Percentiles rank a stretch among this genome's conserved stretches.
These are phyloP conservation scores for Nomada ferruginata DNA, from an alignment of 2,888 invertebrate genomes.

Conservation along the genomic window DNA sequence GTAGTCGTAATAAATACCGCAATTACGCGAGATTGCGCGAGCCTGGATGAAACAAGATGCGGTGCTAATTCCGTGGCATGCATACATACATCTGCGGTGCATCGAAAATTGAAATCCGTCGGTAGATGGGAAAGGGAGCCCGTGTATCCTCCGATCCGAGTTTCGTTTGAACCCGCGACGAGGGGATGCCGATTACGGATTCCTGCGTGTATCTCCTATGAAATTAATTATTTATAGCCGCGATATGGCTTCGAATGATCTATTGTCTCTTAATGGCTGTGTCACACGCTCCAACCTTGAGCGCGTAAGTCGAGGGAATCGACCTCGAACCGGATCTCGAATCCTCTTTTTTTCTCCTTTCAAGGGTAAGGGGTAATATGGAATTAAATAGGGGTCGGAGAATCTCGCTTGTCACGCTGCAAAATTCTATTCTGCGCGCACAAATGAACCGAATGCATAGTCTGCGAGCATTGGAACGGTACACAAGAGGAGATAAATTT, in stretches of 20 bases:
- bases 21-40: slow-evolving; percentile 46
- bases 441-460: slow-evolving; percentile 45
- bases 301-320: slow-evolving; percentile 64
- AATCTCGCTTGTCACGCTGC: slow-evolving; percentile 61
- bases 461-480: slow-evolving; percentile 35
- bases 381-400: slow-evolving; percentile 63
- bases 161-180: not conserved
- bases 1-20: slow-evolving; percentile 24
- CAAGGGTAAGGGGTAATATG: slow-evolving; percentile 58
- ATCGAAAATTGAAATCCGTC: slow-evolving; percentile 14
- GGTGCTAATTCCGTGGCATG: not conserved
- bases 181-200: slow-evolving; percentile 29
- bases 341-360: slow-evolving; percentile 49
- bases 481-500: slow-evolving; percentile 44
- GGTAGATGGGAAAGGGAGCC: not conserved
- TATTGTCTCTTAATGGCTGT: slow-evolving; percentile 65
- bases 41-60: slow-evolving; percentile 7
- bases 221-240: slow-evolving; percentile 43
- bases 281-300: slow-evolving; percentile 70
- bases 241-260: slow-evolving; percentile 55
- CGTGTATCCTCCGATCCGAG: not conserved
- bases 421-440: slow-evolving; percentile 42
- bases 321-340: slow-evolving; percentile 68
- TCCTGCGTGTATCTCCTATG: slow-evolving; percentile 22
- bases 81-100: not conserved